Conservation (phyloP, 92 coral and sea anemone species). For the Montipora capitata region DNA sequence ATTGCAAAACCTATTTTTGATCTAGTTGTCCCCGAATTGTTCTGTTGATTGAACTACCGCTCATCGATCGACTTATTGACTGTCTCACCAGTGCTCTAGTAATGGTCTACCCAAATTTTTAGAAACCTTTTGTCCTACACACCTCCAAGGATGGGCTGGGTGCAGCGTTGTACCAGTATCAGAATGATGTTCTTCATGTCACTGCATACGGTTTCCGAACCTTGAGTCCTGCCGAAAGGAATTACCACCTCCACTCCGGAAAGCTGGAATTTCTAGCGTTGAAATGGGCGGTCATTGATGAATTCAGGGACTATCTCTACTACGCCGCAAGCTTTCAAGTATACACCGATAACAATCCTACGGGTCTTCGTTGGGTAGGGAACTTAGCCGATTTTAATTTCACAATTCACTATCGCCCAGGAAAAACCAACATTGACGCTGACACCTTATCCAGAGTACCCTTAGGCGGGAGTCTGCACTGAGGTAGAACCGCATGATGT, state of each 20-base stretch:
- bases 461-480: constrained; percentile 8
- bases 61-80: constrained; percentile 4
- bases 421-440: not conserved
- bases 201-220: too few species aligned
- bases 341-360: constrained; percentile 54
- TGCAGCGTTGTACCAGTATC: too few species aligned
- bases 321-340: constrained; percentile 21
- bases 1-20: too few species aligned
- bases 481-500: constrained; percentile 17
- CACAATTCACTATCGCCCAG: constrained; percentile 52
- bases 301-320: not conserved
- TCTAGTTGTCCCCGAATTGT: constrained; percentile 2
- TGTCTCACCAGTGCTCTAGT: too few species aligned
- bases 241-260: too few species aligned
- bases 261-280: too few species aligned
- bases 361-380: constrained; percentile 60
- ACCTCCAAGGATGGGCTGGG: too few species aligned
- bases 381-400: constrained; percentile 61
- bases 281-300: too few species aligned
- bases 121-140: too few species aligned
- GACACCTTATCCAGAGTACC: constrained; percentile 51
- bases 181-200: too few species aligned
- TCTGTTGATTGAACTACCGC: not conserved
- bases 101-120: too few species aligned
- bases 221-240: too few species aligned